Evolutionary conservation across 2,113 vertebrate species (phyloP).

Genomic region (Puffinus mauretanicus): DNA sequence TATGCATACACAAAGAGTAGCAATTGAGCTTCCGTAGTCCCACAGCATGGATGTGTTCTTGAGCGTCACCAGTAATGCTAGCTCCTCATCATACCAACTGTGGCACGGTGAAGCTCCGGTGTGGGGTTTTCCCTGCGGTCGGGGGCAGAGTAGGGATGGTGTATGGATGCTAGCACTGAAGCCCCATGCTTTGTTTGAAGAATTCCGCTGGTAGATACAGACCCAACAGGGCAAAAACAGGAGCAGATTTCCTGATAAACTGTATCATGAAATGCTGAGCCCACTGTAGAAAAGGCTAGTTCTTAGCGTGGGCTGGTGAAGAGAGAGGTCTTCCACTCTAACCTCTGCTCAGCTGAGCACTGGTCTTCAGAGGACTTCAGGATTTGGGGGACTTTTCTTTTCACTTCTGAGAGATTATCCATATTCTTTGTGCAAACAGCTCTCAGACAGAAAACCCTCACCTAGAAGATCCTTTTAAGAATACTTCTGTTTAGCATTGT

Average conservation of each 20-base stretch:
- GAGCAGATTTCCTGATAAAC: neutral
- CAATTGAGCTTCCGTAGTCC: neutral
- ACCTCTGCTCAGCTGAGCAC: neutral
- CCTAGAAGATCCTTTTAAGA: conserved; percentile 2
- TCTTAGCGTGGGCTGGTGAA: neutral
- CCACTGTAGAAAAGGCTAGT: neutral
- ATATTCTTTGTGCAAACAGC: neutral
- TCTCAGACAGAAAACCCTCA: neutral
- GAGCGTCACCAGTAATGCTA: neutral
- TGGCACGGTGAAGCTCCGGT: neutral
- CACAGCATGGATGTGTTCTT: neutral
- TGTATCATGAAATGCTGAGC: neutral
- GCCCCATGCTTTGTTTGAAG: neutral
- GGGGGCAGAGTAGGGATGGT: neutral
- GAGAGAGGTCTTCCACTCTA: neutral
- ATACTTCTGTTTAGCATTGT: neutral
- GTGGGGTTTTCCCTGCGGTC: neutral
- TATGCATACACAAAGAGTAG: rapidly evolving
- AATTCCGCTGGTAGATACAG: neutral
- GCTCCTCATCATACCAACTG: neutral
- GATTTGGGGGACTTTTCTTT: neutral
- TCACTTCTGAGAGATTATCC: neutral
- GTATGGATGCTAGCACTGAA: neutral
- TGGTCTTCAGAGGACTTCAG: neutral
- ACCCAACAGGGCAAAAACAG: neutral